A percentile compares a stretch with the other conserved stretches of the same genome.
Conservation (phyloP, 1,140 invertebrate genomes). For the Trachelipus rathkii region DNA sequence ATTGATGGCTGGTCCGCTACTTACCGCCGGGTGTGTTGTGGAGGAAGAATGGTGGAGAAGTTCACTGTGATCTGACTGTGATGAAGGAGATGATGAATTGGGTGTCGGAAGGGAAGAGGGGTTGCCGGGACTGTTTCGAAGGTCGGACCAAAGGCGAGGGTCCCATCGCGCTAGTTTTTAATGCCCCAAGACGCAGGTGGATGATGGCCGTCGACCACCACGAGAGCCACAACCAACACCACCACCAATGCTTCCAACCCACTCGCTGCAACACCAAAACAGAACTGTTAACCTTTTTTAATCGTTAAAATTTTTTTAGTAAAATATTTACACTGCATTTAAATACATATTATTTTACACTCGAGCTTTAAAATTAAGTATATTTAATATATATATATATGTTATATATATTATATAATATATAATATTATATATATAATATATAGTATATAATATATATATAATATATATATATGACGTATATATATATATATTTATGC, state of each 20-base stretch:
- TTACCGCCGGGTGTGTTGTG: neutral
- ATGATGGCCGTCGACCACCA: neutral
- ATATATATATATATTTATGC: no score
- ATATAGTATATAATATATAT: no score
- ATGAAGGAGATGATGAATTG: neutral
- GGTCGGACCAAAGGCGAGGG: slow-evolving; percentile 3
- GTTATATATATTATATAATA: no score
- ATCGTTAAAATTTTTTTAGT: no score
- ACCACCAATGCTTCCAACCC: neutral
- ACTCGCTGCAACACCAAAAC: slow-evolving; percentile 10
- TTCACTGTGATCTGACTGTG: slow-evolving; percentile 1
- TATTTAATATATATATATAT: no score
- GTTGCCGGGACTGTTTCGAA: neutral
- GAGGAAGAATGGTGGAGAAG: neutral
- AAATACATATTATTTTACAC: no score
- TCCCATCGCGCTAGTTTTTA: slow-evolving; percentile 5
- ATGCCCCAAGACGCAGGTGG: neutral
- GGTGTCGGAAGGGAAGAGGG: neutral
- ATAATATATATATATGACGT: no score
- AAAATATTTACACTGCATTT: no score
- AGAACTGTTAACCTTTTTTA: no score
- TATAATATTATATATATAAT: no score
- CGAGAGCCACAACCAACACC: neutral
- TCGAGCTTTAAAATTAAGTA: no score
- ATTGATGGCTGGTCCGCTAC: no score